These are phyloP conservation scores for Drosophila tsacasi DNA, from an alignment of 1,140 invertebrate species.

Conservation along the genomic window DNA sequence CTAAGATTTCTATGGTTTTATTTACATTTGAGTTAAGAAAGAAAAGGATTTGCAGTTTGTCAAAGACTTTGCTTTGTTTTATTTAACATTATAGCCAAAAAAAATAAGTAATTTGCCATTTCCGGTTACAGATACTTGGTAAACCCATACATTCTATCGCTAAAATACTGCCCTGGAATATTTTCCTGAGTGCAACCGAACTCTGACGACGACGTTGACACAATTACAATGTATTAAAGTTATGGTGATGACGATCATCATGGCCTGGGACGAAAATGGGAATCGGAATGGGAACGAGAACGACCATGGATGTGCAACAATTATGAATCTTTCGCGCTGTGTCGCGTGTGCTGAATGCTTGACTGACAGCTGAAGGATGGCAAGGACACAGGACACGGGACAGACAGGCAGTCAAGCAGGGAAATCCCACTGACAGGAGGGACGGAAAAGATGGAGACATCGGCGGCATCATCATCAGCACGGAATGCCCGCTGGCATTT, in stretches of 20 bases:
- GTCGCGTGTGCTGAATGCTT: conserved; percentile 65
- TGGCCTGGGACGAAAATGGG: conserved; percentile 27
- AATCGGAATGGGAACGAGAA: conserved; percentile 22
- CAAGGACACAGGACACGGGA: conserved; percentile 42
- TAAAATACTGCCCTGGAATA: neutral
- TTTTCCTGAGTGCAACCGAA: conserved; percentile 14
- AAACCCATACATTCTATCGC: neutral
- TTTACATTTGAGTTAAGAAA: neutral
- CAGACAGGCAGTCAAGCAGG: conserved; percentile 23
- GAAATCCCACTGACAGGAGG: conserved; percentile 47
- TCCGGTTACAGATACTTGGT: too few species aligned
- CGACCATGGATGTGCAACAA: conserved; percentile 62
- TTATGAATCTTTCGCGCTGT: conserved; percentile 74
- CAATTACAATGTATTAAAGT: conserved; percentile 82
- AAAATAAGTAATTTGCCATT: neutral
- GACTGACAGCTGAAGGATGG: conserved; percentile 74
- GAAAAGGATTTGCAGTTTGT: too few species aligned
- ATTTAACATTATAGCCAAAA: neutral
- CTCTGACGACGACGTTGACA: conserved; percentile 50
- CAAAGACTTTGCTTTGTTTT: too few species aligned
- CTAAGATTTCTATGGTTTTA: neutral
- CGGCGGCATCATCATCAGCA: conserved; percentile 22
- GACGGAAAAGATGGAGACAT: conserved; percentile 62
- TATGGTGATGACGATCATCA: conserved; percentile 49
- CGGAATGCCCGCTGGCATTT: conserved; percentile 53